Conservation (phyloP, 2,113 vertebrate species). For the Peromyscus leucopus region DNA sequence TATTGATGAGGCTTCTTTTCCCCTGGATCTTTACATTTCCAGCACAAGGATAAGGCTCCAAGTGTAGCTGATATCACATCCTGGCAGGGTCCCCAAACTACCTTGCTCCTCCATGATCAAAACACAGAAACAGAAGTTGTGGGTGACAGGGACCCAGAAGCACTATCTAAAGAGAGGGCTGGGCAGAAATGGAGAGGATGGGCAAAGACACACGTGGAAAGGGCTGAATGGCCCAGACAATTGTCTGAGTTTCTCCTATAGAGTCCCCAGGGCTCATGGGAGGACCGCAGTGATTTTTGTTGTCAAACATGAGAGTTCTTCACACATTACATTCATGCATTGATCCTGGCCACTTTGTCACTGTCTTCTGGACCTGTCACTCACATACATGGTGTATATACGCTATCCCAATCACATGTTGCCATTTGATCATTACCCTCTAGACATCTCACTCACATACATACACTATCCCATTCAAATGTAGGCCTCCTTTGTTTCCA, state of each 20-base stretch:
- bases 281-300: no score
- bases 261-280: fast-evolving
- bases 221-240: no score
- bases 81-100: no score
- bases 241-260: neutral
- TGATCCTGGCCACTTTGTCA: neutral
- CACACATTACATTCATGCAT: neutral
- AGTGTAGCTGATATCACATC: neutral
- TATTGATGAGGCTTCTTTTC: neutral
- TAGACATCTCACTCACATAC: no score
- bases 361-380: neutral
- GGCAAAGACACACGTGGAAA: neutral
- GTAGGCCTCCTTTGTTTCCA: neutral
- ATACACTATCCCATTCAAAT: no score
- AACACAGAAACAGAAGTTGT: neutral
- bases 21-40: neutral
- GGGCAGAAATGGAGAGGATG: neutral
- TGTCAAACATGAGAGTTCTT: neutral
- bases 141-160: neutral
- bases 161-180: neutral
- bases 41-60: neutral
- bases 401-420: neutral
- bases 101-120: no score
- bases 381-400: neutral
- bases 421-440: no score